Evolutionary conservation across 64 coral and sea anemone species (phyloP), one percentile per base, ranked within the genome.

Genomic region (Dendronephthya gigantea): DNA sequence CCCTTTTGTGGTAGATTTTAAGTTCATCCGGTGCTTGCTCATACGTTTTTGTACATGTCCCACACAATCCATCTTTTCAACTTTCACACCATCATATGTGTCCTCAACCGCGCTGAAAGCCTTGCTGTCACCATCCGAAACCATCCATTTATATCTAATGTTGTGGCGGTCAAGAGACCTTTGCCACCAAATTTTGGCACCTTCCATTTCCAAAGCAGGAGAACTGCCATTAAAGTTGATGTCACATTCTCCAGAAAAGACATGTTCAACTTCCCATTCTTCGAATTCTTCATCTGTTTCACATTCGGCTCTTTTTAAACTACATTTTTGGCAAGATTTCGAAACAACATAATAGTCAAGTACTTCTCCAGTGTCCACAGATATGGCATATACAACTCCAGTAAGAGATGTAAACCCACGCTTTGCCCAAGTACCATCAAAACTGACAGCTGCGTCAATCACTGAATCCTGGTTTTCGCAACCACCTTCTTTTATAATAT

Each of bases 231-330:
- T n/a, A n/a, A n/a, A n/a, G n/a, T n/a, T n/a, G n/a, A n/a, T n/a
- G n/a, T 23, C 40, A 85, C 22, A 3, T 55, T 49, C 50, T n/a
- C n/a, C n/a, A n/a, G n/a, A n/a, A n/a, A n/a, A n/a, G n/a, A n/a
- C n/a, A n/a, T n/a, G n/a, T n/a, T 85, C 51, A 4, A 85, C 41
- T 85, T 39, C 38, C 84, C 84, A 85, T 59, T 85, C 84, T 22
- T 85, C 9, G 30, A 85, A 85, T 65, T 35, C 50, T 31, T 30
- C 19, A 55, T 85, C 84, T 59, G 56, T 51, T 35, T 51, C 84
- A 62, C 50, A 85, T 23, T 85, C 38, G 10, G 49, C 84, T 85
- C 68, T 85, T 49, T 85, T 85, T 35, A 85, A 27, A 31, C 62
- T 68, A 31, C 62, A 68, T 68, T 68, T 68, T 68, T 23, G 62